Conservation (phyloP, 2,113 vertebrate species). For the Cathartes aura region DNA sequence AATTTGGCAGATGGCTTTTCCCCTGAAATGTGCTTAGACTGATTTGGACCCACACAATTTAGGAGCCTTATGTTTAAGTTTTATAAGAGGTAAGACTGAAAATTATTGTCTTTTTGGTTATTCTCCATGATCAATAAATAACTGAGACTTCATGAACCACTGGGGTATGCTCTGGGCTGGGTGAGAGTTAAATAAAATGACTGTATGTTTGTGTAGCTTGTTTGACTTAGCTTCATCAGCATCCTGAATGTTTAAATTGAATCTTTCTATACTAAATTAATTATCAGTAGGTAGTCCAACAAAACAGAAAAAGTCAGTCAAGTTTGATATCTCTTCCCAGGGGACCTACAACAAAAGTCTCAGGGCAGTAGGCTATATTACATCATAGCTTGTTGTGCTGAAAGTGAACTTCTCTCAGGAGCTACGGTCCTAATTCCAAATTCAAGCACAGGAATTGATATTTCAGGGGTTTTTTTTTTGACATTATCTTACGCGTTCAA, state of each 20-base stretch:
- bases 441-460: not conserved
- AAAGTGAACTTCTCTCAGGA: not conserved
- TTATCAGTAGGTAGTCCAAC: not conserved
- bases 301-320: not conserved
- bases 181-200: not conserved
- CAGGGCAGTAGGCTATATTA: not conserved
- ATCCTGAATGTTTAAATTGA: slow-evolving; percentile 15
- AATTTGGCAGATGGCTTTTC: not conserved
- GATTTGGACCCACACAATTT: not conserved
- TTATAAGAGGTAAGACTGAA: not conserved
- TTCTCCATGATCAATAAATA: slow-evolving; percentile 37
- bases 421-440: not conserved
- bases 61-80: not conserved
- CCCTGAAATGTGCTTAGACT: not conserved
- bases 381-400: not conserved
- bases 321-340: not conserved
- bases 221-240: slow-evolving; percentile 36
- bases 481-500: not conserved
- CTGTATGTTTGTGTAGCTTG: slow-evolving; percentile 38
- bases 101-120: slow-evolving; percentile 15
- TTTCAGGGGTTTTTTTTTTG: not conserved
- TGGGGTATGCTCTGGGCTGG: not conserved
- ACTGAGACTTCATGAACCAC: not conserved
- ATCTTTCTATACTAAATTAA: slow-evolving; percentile 28
- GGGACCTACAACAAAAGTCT: not conserved